Percentiles rank a stretch among this genome's conserved stretches.
Conservation (phyloP, 2,797 vertebrate species). For the Selene dorsalis region DNA sequence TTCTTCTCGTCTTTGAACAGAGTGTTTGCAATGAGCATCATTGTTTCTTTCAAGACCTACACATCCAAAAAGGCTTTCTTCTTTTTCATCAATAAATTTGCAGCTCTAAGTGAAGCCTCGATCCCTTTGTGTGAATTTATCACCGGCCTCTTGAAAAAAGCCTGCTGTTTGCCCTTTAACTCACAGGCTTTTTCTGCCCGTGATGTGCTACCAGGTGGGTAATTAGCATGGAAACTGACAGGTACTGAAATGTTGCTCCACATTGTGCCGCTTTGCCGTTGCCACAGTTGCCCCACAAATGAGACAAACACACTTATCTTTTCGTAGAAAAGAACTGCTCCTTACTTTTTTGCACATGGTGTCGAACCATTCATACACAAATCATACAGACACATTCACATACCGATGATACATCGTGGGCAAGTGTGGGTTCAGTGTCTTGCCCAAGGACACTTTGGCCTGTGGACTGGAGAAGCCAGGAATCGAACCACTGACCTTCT, state of each 20-base stretch:
- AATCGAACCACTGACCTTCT: too few species aligned
- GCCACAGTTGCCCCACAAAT: background rate
- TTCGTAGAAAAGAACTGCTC: too few species aligned
- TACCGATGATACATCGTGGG: too few species aligned
- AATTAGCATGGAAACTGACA: conserved; percentile 10
- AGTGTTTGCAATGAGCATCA: conserved; percentile 32
- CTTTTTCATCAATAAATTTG: conserved; percentile 35
- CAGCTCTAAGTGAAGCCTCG: conserved; percentile 29
- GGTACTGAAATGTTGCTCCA: background rate
- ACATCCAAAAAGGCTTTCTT: conserved; percentile 13
- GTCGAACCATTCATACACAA: too few species aligned
- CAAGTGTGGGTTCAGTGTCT: too few species aligned
- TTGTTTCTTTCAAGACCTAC: conserved; percentile 31
- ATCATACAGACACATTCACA: too few species aligned
- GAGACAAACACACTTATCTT: too few species aligned
- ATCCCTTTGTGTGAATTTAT: background rate
- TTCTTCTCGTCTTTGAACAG: conserved; percentile 27
- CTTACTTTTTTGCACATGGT: too few species aligned
- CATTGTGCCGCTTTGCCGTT: background rate
- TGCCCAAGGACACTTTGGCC: too few species aligned
- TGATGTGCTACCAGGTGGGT: background rate
- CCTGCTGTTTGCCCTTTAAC: background rate
- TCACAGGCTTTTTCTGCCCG: background rate
- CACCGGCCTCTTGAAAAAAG: background rate
- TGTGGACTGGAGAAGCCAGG: too few species aligned